Conservation (phyloP, 2,888 invertebrate species). For the Cephus runcator region DNA sequence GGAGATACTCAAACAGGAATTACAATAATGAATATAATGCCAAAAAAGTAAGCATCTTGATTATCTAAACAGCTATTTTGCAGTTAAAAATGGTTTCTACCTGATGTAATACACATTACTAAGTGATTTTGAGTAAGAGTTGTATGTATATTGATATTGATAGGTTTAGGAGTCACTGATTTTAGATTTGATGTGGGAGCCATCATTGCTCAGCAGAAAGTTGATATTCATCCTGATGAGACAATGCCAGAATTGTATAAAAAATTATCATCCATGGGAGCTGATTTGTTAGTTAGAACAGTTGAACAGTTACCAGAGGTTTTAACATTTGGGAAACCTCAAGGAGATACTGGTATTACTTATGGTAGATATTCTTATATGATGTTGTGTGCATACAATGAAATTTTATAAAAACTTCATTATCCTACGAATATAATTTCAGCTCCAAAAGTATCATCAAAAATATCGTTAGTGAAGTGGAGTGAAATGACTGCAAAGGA, state of each 20-base stretch:
- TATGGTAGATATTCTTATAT: slow-evolving; percentile 71
- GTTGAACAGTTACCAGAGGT: slow-evolving; percentile 71
- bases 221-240: slow-evolving; percentile 70
- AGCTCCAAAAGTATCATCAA: slow-evolving; percentile 80
- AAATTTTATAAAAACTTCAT: slow-evolving; percentile 13
- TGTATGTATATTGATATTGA: background rate
- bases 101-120: background rate
- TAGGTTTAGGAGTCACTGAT: slow-evolving; percentile 12
- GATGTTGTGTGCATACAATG: slow-evolving; percentile 17
- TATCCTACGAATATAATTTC: slow-evolving; percentile 51
- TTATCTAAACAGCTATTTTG: background rate
- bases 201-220: slow-evolving; percentile 71
- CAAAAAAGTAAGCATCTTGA: slow-evolving; percentile 69
- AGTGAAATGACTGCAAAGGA: slow-evolving; percentile 71
- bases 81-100: background rate
- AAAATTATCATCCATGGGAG: slow-evolving; percentile 76
- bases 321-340: slow-evolving; percentile 71
- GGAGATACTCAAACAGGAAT: slow-evolving; percentile 86
- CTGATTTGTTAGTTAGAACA: slow-evolving; percentile 73
- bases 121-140: background rate
- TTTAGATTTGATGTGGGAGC: slow-evolving; percentile 82
- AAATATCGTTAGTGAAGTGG: slow-evolving; percentile 76
- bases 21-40: slow-evolving; percentile 87
- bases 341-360: slow-evolving; percentile 72
- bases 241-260: slow-evolving; percentile 75